Conservation (phyloP, 1,140 invertebrate species). For the Dinoponera quadriceps region DNA sequence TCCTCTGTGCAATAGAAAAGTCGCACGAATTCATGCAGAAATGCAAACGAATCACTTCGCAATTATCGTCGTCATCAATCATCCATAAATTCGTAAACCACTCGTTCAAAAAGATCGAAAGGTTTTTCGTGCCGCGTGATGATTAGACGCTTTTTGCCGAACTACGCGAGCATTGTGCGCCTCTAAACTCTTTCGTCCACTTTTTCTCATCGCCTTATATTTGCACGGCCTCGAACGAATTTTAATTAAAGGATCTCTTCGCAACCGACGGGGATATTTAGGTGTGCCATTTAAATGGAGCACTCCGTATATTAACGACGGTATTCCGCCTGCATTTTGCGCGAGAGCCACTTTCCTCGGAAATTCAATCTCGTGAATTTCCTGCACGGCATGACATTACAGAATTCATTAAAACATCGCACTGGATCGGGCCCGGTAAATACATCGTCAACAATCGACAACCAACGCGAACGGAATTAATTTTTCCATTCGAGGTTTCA, state of each 20-base stretch:
- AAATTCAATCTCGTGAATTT: constrained; percentile 57
- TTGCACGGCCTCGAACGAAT: background rate
- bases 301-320: constrained; percentile 47
- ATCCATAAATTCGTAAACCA: no score
- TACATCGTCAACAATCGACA: constrained; percentile 25
- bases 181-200: background rate
- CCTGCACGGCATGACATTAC: constrained; percentile 37
- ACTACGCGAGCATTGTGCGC: no score
- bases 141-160: no score
- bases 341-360: constrained; percentile 25
- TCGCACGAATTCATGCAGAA: no score
- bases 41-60: no score
- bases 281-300: constrained; percentile 15
- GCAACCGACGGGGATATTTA: constrained; percentile 20
- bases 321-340: constrained; percentile 46
- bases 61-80: no score
- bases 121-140: no score
- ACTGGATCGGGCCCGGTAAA: constrained; percentile 14
- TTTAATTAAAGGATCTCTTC: constrained; percentile 55
- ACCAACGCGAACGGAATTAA: constrained; percentile 7
- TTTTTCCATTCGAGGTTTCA: background rate
- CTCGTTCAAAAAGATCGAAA: no score
- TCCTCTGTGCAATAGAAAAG: no score
- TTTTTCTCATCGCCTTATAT: background rate
- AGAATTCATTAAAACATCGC: constrained; percentile 53